phyloP scores from a whole-genome alignment of 2,797 vertebrate species.

The Eospalax fontanierii region DNA sequence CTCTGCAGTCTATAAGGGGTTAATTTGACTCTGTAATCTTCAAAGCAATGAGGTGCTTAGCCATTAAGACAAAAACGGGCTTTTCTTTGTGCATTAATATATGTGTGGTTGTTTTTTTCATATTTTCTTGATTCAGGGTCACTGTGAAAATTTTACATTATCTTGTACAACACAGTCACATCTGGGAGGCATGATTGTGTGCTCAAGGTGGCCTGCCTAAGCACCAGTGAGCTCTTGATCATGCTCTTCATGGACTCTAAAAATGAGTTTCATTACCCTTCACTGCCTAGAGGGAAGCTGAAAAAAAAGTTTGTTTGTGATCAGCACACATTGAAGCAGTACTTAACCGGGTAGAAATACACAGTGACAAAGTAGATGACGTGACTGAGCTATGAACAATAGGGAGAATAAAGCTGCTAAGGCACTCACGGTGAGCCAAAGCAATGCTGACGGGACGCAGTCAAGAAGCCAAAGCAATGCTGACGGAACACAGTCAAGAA shows the following conservation, averaged over 20 bases:
- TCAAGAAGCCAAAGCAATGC: no score
- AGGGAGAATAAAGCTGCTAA: neutral
- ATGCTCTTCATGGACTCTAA: neutral
- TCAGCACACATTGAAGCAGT: neutral
- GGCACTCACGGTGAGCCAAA: neutral
- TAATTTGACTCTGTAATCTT: neutral
- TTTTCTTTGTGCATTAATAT: constrained; percentile 14
- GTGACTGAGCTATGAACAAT: neutral
- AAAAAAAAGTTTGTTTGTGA: neutral
- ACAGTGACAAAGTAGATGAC: neutral
- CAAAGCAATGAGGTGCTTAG: constrained; percentile 36
- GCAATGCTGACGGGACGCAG: neutral
- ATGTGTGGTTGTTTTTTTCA: constrained; percentile 7
- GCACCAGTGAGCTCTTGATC: neutral
- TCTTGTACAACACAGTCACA: neutral
- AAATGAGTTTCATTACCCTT: constrained; percentile 3
- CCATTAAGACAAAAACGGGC: constrained; percentile 1
- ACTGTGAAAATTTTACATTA: neutral
- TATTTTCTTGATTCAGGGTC: constrained; percentile 4
- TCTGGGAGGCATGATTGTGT: neutral
- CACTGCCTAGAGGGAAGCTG: neutral
- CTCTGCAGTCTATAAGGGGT: neutral
- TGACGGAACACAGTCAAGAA: neutral
- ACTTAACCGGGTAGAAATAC: neutral
- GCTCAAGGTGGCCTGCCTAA: neutral